phyloP scores from a whole-genome alignment of 2,113 vertebrate species.

The Campylomormyrus tamandua region DNA sequence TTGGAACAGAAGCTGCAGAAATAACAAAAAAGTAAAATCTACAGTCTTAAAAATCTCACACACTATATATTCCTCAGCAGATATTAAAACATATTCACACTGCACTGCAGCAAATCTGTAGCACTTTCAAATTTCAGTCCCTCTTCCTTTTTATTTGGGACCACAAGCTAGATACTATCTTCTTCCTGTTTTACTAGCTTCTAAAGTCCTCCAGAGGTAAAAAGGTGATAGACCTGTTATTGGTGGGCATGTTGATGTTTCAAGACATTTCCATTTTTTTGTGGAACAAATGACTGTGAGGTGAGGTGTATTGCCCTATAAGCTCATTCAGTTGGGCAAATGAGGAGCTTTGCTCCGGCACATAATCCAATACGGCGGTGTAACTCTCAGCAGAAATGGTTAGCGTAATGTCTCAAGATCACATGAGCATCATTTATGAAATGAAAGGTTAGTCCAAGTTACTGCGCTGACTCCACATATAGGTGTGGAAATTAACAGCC shows the following conservation, averaged over 20 bases:
- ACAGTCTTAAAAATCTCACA: background rate
- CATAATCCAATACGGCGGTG: constrained; percentile 47
- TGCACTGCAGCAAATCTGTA: too few species aligned
- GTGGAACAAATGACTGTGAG: background rate
- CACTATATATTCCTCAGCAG: background rate
- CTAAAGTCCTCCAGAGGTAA: background rate
- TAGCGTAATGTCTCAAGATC: constrained; percentile 46
- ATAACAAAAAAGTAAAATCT: background rate
- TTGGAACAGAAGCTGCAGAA: background rate
- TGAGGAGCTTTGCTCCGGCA: constrained; percentile 40
- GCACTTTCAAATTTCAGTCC: background rate
- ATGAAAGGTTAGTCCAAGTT: constrained; percentile 31
- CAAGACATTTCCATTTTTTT: background rate
- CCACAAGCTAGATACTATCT: background rate
- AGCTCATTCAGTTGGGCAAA: constrained; percentile 36
- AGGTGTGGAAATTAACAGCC: constrained; percentile 50
- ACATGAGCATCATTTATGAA: constrained; percentile 48
- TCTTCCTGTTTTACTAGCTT: background rate
- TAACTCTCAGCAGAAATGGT: constrained; percentile 42
- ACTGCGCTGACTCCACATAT: constrained; percentile 52
- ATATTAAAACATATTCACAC: background rate
- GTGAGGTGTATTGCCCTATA: constrained; percentile 23
- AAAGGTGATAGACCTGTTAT: background rate
- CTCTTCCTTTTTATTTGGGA: background rate
- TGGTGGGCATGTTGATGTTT: background rate